These are phyloP conservation scores for Carassius carassius DNA, from an alignment of 2,113 vertebrate genomes.

Conservation along the genomic window DNA sequence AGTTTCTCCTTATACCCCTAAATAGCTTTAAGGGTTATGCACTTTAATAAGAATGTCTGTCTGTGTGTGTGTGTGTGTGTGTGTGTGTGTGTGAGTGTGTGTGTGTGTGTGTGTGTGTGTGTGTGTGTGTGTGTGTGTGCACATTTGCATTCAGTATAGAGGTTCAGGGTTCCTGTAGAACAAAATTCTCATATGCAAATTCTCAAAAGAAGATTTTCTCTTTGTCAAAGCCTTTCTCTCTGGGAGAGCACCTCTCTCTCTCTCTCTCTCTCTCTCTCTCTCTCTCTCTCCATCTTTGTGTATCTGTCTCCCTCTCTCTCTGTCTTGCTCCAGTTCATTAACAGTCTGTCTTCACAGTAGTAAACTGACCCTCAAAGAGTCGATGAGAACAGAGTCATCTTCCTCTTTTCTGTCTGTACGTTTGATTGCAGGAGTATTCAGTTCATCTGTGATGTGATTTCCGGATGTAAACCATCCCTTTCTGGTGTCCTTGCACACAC, in stretches of 20 bases:
- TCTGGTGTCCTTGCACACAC: too few relatives aligned
- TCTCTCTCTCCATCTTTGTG: background rate
- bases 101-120: background rate
- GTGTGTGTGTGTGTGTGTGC: background rate
- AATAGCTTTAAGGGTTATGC: background rate
- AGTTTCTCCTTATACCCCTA: background rate
- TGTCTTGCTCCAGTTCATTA: background rate
- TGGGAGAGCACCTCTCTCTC: background rate
- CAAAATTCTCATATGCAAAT: background rate
- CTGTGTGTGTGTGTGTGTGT: background rate
- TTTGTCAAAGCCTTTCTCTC: background rate
- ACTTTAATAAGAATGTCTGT: background rate
- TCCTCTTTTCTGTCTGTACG: background rate
- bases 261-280: background rate
- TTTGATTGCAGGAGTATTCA: constrained; percentile 4
- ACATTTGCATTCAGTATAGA: background rate
- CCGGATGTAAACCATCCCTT: too few relatives aligned
- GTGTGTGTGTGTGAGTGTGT: background rate
- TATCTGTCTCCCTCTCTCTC: background rate
- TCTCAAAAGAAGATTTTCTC: background rate
- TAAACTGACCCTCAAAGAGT: constrained; percentile 5
- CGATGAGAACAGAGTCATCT: background rate
- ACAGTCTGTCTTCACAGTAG: background rate
- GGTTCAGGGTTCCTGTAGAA: background rate
- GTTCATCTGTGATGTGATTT: background rate